phyloP scores from a whole-genome alignment of 2,113 vertebrate species.

The Budorcas taxicolor region DNA sequence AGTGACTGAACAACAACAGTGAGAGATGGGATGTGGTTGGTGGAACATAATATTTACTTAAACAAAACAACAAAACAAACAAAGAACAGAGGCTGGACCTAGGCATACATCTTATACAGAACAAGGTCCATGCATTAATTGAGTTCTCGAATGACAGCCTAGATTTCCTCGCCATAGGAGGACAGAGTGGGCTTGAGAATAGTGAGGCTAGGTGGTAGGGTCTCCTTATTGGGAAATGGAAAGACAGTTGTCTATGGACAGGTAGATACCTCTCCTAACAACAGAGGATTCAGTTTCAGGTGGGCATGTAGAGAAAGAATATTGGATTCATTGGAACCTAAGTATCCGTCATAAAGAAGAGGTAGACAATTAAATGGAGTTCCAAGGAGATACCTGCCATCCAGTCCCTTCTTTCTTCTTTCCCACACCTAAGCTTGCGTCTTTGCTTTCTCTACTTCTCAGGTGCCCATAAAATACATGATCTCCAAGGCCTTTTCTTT shows the following conservation, averaged over 20 bases:
- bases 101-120: not conserved
- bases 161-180: not conserved
- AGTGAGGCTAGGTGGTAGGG: fast-evolving
- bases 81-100: not conserved
- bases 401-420: not conserved
- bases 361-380: too few species aligned
- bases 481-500: not conserved
- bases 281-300: not conserved
- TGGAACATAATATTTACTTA: not conserved
- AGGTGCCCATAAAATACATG: not conserved
- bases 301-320: not conserved
- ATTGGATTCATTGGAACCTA: not conserved
- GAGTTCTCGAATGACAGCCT: not conserved
- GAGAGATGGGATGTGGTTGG: not conserved
- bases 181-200: not conserved
- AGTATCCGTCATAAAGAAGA: not conserved
- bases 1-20: not conserved
- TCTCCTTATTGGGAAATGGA: not conserved
- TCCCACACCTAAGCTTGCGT: not conserved
- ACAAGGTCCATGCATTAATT: not conserved
- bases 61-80: not conserved
- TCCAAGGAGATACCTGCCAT: not conserved
- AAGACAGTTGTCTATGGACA: fast-evolving
- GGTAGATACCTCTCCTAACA: not conserved
- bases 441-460: not conserved